Evolutionary conservation across 2,797 vertebrate species (phyloP), one percentile per base, ranked within the genome.

Genomic region (Pseudotriccus pelzelni): DNA sequence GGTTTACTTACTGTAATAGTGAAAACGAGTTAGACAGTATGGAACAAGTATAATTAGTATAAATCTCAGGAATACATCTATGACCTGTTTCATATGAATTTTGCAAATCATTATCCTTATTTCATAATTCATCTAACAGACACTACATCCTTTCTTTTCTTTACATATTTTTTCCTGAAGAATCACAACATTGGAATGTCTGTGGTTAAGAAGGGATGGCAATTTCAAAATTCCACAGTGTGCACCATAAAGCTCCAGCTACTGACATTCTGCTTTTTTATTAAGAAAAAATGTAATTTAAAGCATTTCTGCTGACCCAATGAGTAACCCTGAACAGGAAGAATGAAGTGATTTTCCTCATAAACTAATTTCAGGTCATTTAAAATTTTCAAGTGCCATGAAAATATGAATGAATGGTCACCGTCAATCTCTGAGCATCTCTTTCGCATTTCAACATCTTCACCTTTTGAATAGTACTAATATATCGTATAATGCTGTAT

Each of bases 111-210:
- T 73, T 74, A 66, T 41, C 14, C 3, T 62, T 47, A 28, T 36
- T 74, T 85, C 5, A 21, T 28, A 60, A 63, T 49, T 79, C 55
- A 55, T 55, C 25, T 50, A 68, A 47, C 11, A 66, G 30, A 23
- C 5, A 4, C 1, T 58, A 17, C 58, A 34, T 4, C 1, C 1
- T 36, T 50, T 39, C 0, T 6, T 9, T 52, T 68, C 23, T 39
- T 47, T 32, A 7, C 1, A 4, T 34, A 8, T 12, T 30, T 43
- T 25, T 23, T n/a, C 2, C 14, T 62, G 22, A 80, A 60, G 28
- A 81, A 37, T 76, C 32, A 55, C 39, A 59, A 3, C 7, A 14
- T 9, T 79, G 21, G 19, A 72, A 46, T 43, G 13, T n/a, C 21
- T 32, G 18, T 19, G 9, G 9, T 62, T 36, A 34, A 64, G 55